These are phyloP conservation scores for Drosophila crucigera DNA, from an alignment of 2,888 invertebrate species.

Conservation along the genomic window DNA sequence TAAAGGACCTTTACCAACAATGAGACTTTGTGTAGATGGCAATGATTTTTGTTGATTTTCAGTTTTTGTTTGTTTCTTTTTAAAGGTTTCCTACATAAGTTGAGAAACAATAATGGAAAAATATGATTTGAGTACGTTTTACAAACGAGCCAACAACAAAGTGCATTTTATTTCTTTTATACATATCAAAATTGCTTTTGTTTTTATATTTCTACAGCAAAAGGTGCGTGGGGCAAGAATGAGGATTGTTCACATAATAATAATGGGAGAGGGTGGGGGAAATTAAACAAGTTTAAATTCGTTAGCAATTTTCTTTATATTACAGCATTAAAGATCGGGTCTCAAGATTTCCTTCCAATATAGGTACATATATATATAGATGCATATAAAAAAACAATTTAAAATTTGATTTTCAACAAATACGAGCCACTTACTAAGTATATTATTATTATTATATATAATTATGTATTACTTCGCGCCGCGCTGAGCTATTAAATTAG, in stretches of 20 bases:
- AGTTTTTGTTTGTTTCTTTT: background rate
- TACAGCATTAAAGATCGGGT: slow-evolving; percentile 58
- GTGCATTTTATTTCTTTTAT: slow-evolving; percentile 60
- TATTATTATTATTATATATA: slow-evolving; percentile 47
- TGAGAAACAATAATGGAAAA: slow-evolving; percentile 41
- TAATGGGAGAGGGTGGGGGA: background rate
- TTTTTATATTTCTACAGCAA: slow-evolving; percentile 40
- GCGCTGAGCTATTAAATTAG: slow-evolving; percentile 65
- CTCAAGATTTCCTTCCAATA: slow-evolving; percentile 31
- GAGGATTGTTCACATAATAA: slow-evolving; percentile 13
- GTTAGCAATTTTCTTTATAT: slow-evolving; percentile 71
- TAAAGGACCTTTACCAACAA: slow-evolving; percentile 75
- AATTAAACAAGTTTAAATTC: slow-evolving; percentile 73
- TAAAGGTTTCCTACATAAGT: background rate
- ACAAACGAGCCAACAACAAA: slow-evolving; percentile 69
- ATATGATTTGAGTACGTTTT: slow-evolving; percentile 48
- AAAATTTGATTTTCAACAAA: slow-evolving; percentile 70
- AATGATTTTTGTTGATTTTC: slow-evolving; percentile 47
- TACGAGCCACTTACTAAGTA: slow-evolving; percentile 64
- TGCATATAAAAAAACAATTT: slow-evolving; percentile 70
- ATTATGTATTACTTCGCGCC: slow-evolving; percentile 46
- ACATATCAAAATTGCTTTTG: slow-evolving; percentile 53
- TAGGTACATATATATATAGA: slow-evolving; percentile 44
- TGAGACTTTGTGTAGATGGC: slow-evolving; percentile 60
- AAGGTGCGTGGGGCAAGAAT: slow-evolving; percentile 48